Evolutionary conservation across 2,888 invertebrate species (phyloP), one percentile per base, ranked within the genome.

Genomic region (Lasioglossum calceatum): DNA sequence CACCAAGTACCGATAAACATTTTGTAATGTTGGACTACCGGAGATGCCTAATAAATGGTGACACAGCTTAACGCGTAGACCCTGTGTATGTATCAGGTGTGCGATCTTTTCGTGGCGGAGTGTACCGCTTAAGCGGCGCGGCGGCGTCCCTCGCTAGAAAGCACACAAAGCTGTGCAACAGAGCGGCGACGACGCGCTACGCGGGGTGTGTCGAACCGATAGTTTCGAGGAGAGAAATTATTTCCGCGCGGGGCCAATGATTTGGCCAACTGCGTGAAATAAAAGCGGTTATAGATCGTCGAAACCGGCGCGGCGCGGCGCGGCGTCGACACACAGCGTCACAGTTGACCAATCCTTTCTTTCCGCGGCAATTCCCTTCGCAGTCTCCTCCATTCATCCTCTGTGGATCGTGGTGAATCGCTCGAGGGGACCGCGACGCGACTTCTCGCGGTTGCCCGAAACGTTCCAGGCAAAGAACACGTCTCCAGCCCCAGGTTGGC

Each of bases 381-480:
- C 16, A 64, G 64, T 64, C 64, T 58, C 54, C 50, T 19, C 16
- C 32, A 64, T 64, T 64, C 32, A 32, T 32, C n/a, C 54, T n/a
- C 10, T 10, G n/a, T 10, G n/a, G 54, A 58, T 58, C n/a, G n/a
- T 58, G 8, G 54, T 58, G 54, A 58, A 58, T 58, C n/a, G 54
- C n/a, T 2, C 0, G 54, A n/a, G n/a, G 54, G n/a, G 14, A 27
- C 64, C 16, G 64, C 32, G 32, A 32, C 36, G 70, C 70, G 70
- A 71, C 70, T 39, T 39, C 70, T n/a, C 70, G 39, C 70, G 39
- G n/a, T 39, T n/a, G 36, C 67, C 36, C 67, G 70, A 44, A 42
- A 32, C 70, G 58, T n/a, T 76, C 77, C 23, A 4, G 1, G 27
- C 77, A 27, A 72, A 19, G 50, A 32, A 36, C 32, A 14, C 72